These are phyloP conservation scores for Zelostemma sp. DNA, from an alignment of 1,140 invertebrate genomes.

Conservation along the genomic window DNA sequence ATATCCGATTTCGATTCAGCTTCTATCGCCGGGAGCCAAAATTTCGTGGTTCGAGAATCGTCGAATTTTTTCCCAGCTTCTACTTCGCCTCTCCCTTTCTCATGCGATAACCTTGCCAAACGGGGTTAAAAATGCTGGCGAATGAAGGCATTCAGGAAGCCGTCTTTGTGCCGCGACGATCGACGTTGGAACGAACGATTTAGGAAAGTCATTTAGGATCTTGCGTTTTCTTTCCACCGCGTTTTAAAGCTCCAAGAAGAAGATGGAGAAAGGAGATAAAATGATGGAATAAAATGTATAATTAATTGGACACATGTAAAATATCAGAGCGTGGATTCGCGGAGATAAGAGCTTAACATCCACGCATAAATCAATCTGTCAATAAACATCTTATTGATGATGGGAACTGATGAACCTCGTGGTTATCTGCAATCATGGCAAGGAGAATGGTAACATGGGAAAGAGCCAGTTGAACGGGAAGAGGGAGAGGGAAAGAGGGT, in stretches of 20 bases:
- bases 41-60: slow-evolving; percentile 25
- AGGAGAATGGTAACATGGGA: neutral
- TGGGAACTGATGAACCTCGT: slow-evolving; percentile 35
- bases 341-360: slow-evolving; percentile 19
- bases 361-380: slow-evolving; percentile 38
- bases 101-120: slow-evolving; percentile 23
- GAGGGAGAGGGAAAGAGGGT: slow-evolving; percentile 11
- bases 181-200: slow-evolving; percentile 15
- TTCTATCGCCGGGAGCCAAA: slow-evolving; percentile 32
- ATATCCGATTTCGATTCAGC: slow-evolving; percentile 37
- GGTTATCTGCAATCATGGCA: slow-evolving; percentile 35
- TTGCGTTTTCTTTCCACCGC: neutral
- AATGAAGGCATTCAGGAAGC: slow-evolving; percentile 20
- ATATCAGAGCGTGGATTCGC: neutral
- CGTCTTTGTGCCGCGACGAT: slow-evolving; percentile 22
- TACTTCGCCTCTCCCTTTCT: slow-evolving; percentile 16
- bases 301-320: neutral
- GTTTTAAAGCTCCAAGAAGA: neutral
- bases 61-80: slow-evolving; percentile 26
- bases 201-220: slow-evolving; percentile 2
- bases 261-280: neutral
- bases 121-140: slow-evolving; percentile 12
- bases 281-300: neutral
- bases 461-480: neutral
- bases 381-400: slow-evolving; percentile 29